These are phyloP conservation scores for Colistium nudipinnis DNA, from an alignment of 2,113 vertebrate species.

Conservation along the genomic window DNA sequence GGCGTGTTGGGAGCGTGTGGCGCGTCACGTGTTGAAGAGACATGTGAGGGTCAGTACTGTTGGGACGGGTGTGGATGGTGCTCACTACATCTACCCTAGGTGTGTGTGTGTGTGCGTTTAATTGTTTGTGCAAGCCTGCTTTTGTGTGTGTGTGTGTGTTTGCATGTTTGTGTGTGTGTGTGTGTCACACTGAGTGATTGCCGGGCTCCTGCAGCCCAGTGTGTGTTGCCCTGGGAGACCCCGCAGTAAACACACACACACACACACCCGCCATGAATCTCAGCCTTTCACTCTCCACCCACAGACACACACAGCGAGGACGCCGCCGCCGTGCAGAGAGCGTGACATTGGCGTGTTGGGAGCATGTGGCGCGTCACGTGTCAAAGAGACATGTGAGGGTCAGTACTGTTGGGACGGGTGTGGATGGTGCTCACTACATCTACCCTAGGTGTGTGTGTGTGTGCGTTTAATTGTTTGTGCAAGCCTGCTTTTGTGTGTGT, in stretches of 20 bases:
- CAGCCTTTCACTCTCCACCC: constrained; percentile 31
- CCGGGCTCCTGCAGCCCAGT: constrained; percentile 34
- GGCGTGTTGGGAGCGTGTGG: too few species aligned
- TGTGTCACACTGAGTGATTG: constrained; percentile 57
- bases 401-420: too few species aligned
- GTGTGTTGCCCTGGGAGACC: constrained; percentile 54
- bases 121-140: constrained; percentile 18
- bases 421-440: too few species aligned
- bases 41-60: too few species aligned
- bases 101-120: neutral
- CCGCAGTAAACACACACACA: constrained; percentile 62
- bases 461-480: constrained; percentile 13
- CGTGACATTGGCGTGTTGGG: too few species aligned
- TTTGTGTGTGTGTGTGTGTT: constrained; percentile 19
- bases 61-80: too few species aligned
- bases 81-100: too few species aligned
- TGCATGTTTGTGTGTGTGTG: constrained; percentile 12
- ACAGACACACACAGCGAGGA: too few species aligned
- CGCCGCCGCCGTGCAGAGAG: too few species aligned
- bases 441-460: constrained; percentile 2
- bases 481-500: constrained; percentile 18
- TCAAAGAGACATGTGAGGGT: too few species aligned
- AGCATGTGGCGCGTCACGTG: too few species aligned
- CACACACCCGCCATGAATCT: constrained; percentile 58
- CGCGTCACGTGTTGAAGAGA: too few species aligned